phyloP scores from a whole-genome alignment of 1,140 invertebrate genomes.

The Heliconius himera region DNA sequence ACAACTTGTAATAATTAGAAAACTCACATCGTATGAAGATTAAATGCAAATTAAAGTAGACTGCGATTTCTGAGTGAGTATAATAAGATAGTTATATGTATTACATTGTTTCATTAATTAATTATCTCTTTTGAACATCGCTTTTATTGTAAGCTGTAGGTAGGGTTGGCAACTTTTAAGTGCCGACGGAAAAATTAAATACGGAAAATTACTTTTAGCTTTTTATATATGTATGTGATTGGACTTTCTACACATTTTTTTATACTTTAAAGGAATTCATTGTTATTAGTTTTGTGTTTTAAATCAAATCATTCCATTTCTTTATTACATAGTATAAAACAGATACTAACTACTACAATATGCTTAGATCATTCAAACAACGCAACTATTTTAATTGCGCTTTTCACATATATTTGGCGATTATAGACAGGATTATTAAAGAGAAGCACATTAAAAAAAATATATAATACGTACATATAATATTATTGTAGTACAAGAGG shows the following conservation, averaged over 20 bases:
- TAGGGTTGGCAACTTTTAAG: neutral
- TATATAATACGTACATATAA: no score
- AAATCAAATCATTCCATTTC: neutral
- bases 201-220: neutral
- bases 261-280: no score
- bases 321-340: neutral
- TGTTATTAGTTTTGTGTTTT: neutral
- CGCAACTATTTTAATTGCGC: neutral
- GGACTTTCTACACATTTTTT: no score
- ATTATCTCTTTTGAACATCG: neutral
- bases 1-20: neutral
- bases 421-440: no score
- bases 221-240: no score
- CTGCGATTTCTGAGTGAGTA: neutral
- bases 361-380: neutral
- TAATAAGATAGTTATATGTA: neutral
- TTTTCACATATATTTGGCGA: no score
- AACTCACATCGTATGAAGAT: neutral
- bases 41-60: neutral
- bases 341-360: no score
- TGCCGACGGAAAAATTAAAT: neutral
- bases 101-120: constrained; percentile 8
- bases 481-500: no score
- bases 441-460: no score
- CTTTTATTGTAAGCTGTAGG: neutral